Percentiles rank a stretch among this genome's conserved stretches.
These are phyloP conservation scores for Decapterus maruadsi DNA, from an alignment of 2,797 vertebrate species.

Conservation along the genomic window DNA sequence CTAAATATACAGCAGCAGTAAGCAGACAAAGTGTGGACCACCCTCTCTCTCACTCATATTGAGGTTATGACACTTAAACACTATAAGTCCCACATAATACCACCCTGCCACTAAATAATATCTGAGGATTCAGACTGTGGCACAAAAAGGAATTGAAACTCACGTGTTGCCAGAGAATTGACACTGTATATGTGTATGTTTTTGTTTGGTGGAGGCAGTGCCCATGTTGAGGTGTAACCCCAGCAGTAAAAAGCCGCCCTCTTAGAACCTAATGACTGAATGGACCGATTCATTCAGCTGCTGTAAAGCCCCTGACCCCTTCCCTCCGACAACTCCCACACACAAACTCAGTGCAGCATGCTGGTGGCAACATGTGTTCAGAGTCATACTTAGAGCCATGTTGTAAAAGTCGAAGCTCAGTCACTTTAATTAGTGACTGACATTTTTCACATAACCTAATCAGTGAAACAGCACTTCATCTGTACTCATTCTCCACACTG, in stretches of 20 bases:
- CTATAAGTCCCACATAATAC: neutral
- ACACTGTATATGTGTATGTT: slow-evolving; percentile 31
- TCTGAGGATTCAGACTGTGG: neutral
- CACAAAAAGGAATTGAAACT: neutral
- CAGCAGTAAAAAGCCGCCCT: slow-evolving; percentile 44
- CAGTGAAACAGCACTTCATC: neutral
- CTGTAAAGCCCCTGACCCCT: slow-evolving; percentile 8
- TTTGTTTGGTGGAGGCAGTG: slow-evolving; percentile 47
- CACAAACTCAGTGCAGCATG: neutral
- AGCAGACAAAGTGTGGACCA: neutral
- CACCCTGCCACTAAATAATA: neutral
- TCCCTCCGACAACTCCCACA: neutral
- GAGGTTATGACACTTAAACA: neutral
- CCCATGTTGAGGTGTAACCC: slow-evolving; percentile 54
- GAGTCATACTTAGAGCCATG: slow-evolving; percentile 1
- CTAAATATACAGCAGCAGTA: neutral
- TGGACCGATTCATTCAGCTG: slow-evolving; percentile 62
- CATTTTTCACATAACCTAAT: neutral
- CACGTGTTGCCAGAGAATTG: slow-evolving; percentile 15
- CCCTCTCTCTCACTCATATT: neutral
- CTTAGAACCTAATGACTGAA: slow-evolving; percentile 53
- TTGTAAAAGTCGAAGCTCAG: neutral
- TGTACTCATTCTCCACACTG: neutral
- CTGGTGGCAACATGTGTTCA: neutral
- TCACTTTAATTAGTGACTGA: neutral